Evolutionary conservation across 2,113 vertebrate genomes (phyloP).

Genomic region (Redunca redunca): DNA sequence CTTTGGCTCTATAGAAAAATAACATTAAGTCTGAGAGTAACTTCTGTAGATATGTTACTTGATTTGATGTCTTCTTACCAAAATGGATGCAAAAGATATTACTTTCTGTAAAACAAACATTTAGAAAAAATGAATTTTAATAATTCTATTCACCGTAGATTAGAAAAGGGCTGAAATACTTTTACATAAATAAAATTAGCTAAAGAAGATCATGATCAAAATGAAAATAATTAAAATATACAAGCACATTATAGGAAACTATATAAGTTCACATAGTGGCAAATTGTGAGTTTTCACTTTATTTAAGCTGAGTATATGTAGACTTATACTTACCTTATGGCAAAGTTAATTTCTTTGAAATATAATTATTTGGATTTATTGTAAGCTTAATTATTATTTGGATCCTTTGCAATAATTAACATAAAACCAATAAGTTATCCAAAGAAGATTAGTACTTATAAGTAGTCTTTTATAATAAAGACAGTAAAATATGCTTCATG

Average conservation of each 20-base stretch:
- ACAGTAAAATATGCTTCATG: background rate
- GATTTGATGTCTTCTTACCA: background rate
- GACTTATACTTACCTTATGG: background rate
- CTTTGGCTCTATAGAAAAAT: background rate
- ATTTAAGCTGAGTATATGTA: background rate
- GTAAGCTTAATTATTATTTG: background rate
- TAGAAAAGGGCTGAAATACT: background rate
- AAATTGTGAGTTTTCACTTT: background rate
- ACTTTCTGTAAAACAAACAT: background rate
- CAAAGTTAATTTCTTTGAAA: constrained; percentile 26
- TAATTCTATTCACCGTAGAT: background rate
- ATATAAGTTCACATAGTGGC: background rate
- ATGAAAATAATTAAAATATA: background rate
- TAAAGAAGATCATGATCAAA: background rate
- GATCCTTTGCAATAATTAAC: background rate
- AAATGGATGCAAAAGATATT: background rate
- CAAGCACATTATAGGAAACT: background rate
- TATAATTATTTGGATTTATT: background rate
- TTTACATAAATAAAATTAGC: background rate
- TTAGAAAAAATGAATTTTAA: background rate
- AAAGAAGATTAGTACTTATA: background rate
- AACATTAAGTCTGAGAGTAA: background rate
- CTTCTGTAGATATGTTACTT: background rate
- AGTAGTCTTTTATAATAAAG: background rate
- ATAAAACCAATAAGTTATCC: background rate